phyloP scores from a whole-genome alignment of 2,888 invertebrate species.

The Aphidoletes aphidimyza region DNA sequence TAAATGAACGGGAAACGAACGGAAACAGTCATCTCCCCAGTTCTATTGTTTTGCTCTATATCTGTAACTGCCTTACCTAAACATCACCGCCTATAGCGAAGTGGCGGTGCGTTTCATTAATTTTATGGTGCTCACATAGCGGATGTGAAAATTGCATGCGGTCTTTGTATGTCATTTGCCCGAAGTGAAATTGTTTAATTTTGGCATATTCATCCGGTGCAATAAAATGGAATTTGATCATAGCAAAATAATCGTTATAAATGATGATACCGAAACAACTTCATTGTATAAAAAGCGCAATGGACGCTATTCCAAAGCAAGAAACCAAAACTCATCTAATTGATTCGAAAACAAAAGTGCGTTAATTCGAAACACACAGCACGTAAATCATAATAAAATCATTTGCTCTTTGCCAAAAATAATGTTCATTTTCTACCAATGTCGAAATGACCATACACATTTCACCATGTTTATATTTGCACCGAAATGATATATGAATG shows the following conservation, averaged over 20 bases:
- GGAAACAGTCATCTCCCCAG: neutral
- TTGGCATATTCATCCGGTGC: neutral
- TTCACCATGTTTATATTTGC: neutral
- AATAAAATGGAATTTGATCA: constrained; percentile 36
- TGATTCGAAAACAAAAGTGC: neutral
- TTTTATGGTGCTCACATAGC: neutral
- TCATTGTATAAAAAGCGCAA: neutral
- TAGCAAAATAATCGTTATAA: constrained; percentile 4
- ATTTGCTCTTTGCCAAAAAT: neutral
- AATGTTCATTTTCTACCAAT: neutral
- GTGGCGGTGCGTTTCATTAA: neutral
- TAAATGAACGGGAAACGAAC: constrained; percentile 3
- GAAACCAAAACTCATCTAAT: constrained; percentile 46
- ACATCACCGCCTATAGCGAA: neutral
- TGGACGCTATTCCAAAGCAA: neutral
- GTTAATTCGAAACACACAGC: neutral
- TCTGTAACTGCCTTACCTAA: neutral
- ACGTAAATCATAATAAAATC: constrained; percentile 43
- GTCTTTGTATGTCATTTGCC: neutral
- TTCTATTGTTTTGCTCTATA: neutral
- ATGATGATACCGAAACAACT: neutral
- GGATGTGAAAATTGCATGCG: neutral
- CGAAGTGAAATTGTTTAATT: neutral
- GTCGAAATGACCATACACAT: neutral
- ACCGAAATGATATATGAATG: neutral